Base-by-base conservation (phyloP, 2,797 vertebrate genomes). In the Falco concolor region DNA sequence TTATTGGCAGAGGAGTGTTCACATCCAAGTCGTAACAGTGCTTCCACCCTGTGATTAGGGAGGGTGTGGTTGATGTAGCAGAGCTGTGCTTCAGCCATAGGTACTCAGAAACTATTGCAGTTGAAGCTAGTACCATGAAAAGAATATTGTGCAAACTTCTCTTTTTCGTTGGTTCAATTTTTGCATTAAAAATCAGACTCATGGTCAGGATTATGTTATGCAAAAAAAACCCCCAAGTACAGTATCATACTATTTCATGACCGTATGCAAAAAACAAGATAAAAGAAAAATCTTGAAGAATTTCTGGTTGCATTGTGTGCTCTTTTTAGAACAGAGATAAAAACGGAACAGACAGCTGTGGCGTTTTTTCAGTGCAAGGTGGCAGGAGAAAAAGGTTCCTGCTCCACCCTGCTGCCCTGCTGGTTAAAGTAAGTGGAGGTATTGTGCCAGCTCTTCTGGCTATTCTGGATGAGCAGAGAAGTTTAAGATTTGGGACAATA, bases 41-140 rank as follows among this genome's bases (percentile, higher is more conserved):
- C 92, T 97, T 96, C 92, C 82, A 97, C 95, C 96, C 97, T 97
- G 87, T 97, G 93, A 97, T 98, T 98, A 97, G 93, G 50, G 80
- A 95, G 94, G 95, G 97, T 96, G 97, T 95, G 96, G 97, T 92
- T 93, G 95, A 89, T 94, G 95, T 86, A 90, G 89, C 85, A 95
- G 90, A 81, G 95, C 87, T 96, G 59, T 84, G 59, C 79, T 74
- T 85, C 84, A 89, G 86, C 81, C 59, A 3, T 77, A 77, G 69
- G 81, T 96, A 77, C 73, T 67, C 75, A 59, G 96, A 93, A 95
- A 89, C 81, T 93, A 72, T 38, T 90, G 79, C 92, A 90, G 84
- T 96, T 97, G 93, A 95, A 92, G 84, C 76, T 95, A 82, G 67
- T 96, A 87, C 80, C 59, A 95, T 81, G 70, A 70, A 93, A 86